Evolutionary conservation across 2,113 vertebrate species (phyloP).

Genomic region (Calyptomena viridis): DNA sequence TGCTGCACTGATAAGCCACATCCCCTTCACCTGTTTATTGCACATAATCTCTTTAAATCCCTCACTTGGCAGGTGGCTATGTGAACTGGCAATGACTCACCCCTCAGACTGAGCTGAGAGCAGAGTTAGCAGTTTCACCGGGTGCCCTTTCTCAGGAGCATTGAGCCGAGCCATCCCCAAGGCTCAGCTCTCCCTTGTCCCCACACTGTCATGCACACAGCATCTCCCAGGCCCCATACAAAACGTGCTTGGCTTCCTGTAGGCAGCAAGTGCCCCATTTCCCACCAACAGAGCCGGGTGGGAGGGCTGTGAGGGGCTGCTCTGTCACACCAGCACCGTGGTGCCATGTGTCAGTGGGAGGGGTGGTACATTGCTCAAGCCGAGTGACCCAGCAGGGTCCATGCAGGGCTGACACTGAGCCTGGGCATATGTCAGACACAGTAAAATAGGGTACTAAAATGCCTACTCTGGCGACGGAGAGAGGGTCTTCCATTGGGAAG

Average conservation of each 20-base stretch:
- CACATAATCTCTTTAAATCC: not conserved
- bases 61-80: not conserved
- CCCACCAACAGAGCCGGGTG: not conserved
- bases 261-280: not conserved
- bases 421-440: accelerated
- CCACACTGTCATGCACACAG: not conserved
- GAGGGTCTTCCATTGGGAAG: not conserved
- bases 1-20: not conserved
- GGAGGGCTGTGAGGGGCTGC: not conserved
- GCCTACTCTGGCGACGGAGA: accelerated
- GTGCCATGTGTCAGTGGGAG: accelerated
- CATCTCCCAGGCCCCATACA: not conserved
- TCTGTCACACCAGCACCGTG: accelerated
- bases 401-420: not conserved
- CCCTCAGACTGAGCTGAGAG: not conserved
- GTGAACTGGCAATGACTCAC: accelerated
- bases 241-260: not conserved
- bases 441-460: too few relatives aligned
- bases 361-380: not conserved
- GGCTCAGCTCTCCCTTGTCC: not conserved
- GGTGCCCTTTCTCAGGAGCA: not conserved
- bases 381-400: not conserved
- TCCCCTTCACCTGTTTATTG: not conserved
- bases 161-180: not conserved
- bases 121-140: not conserved